Evolutionary conservation across 2,797 vertebrate genomes (phyloP), one percentile per base, ranked within the genome.

Genomic region (Chrysocyon brachyurus): DNA sequence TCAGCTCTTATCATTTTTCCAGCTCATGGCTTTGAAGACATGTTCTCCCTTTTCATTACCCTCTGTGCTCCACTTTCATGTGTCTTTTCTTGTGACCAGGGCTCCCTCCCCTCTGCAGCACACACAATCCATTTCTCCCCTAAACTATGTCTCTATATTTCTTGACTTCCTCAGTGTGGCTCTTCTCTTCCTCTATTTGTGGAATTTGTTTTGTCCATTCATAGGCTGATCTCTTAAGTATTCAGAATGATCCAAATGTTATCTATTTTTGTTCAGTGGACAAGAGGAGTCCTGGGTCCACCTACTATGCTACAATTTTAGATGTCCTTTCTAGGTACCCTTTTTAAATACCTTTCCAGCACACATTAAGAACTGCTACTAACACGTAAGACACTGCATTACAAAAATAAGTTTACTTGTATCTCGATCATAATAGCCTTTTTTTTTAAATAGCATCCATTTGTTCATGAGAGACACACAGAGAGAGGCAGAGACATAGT

Each of bases 341-440:
- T 85, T 22, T 84, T 88, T 46, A 46, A 46, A 70, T 11, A 92
- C 5, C 8, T 84, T 19, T 9, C 2, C 82, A 49, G 59, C 22
- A 79, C 28, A 87, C 15, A 87, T 75, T 77, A 22, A 82, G 57
- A 86, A 52, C 3, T 22, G 14, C 7, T 63, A 57, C 46, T 88
- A 92, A 83, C 5, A 78, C 28, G 56, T 40, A 78, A 61, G 54
- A 78, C 8, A 72, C 3, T 49, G 12, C 2, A 66, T 87, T 92
- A 64, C 36, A 90, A 61, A 87, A 78, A 72, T 9, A 12, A 46
- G n/a, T 77, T 95, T 86, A 64, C 46, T 86, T 95, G n/a, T 61
- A 4, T 36, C 22, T 88, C 26, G 92, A 16, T 82, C 36, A 57
- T 59, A 95, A 66, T 31, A 64, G 24, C 46, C 17, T 26, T 66